Evolutionary conservation across 2,888 invertebrate genomes (phyloP), one percentile per base, ranked within the genome.

Genomic region (Chrysomela aeneicollis): DNA sequence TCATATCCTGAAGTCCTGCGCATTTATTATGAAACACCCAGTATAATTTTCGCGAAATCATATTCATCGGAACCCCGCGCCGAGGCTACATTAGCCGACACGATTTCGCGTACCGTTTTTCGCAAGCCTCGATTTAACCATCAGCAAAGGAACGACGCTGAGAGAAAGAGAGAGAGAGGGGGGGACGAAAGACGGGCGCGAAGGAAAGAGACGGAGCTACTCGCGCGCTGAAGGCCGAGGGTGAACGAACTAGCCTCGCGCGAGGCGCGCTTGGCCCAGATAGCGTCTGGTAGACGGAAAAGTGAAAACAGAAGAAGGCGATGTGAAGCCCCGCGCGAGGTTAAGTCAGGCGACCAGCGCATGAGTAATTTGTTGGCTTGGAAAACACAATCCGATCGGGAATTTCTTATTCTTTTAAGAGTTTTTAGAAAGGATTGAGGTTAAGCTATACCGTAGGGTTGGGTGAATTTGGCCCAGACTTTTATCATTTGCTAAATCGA

Each of bases 211-310:
- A 75, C 57, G 67, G 71, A 70, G 67, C 59, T 71, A 67, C 15
- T 9, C n/a, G 81, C 79, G 81, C 79, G 81, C 82, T 84, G 86
- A 86, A 86, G 86, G 86, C 86, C 86, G 85, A 81, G 80, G 84
- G 83, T 86, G 86, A 87, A 87, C 84, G 87, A 85, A 86, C 87
- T 86, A 84, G 84, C 81, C 86, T 86, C 86, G 79, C 77, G 76
- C 78, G 76, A 79, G 83, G 84, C 76, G 67, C 42, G 47, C 46
- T 49, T 70, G 71, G 68, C 69, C 69, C 64, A 71, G 69, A 67
- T 71, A 65, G 57, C 54, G 64, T 50, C 64, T 60, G 19, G 32
- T 19, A 32, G 52, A 61, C 54, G 71, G 69, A 72, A 74, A 74
- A 74, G 75, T 75, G 74, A 74, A 76, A 74, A 74, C 73, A 61